Conservation (phyloP, 1,140 invertebrate genomes). For the Meloidogyne chitwoodi region DNA sequence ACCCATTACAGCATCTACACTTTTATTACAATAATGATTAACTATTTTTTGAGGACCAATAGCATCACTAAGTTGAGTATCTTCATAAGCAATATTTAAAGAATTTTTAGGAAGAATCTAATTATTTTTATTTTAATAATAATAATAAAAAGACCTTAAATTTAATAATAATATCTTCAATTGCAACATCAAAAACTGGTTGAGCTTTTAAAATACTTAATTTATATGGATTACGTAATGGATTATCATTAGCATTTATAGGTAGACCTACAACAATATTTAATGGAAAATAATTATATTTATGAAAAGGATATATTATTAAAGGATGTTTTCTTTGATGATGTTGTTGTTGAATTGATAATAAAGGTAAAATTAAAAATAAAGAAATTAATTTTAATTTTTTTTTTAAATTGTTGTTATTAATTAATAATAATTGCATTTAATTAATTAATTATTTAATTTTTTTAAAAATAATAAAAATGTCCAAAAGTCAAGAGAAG, state of each 20-base stretch:
- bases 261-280: constrained; percentile 59
- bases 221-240: constrained; percentile 47
- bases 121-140: background rate
- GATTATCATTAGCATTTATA: constrained; percentile 31
- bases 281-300: constrained; percentile 39
- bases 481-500: no score
- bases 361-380: background rate
- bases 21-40: constrained; percentile 52
- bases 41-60: constrained; percentile 56
- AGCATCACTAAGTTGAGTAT: constrained; percentile 54
- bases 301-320: background rate
- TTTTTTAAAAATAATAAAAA: no score
- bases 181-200: constrained; percentile 58
- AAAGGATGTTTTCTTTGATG: background rate
- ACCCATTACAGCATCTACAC: constrained; percentile 78
- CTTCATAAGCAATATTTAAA: constrained; percentile 48
- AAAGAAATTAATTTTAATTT: no score
- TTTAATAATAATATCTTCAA: constrained; percentile 43
- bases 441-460: no score
- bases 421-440: no score
- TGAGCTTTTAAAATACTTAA: constrained; percentile 51
- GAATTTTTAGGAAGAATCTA: constrained; percentile 43
- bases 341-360: background rate
- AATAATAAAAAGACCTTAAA: constrained; percentile 11
- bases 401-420: no score